Base-by-base conservation (phyloP, 2,113 vertebrate species). In the Trinectes maculatus region DNA sequence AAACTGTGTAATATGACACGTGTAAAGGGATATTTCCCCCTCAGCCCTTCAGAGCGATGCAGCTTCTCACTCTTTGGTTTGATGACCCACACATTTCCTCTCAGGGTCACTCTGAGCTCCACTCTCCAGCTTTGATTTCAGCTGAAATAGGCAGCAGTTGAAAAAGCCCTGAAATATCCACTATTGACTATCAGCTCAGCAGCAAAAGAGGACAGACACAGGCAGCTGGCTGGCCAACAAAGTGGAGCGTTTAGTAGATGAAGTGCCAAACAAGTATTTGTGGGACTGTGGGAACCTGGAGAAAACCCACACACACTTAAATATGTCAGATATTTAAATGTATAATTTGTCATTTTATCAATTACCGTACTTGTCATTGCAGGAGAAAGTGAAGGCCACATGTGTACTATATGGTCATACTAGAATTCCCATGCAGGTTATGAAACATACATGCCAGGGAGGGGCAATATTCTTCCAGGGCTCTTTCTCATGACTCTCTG, bases 1-100 rank as follows among this genome's bases (percentile, higher is more conserved):
- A 11, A 28, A 52, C 8, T 52, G 28, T 18, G 25, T 28, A 31
- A 29, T 13, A 31, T 33, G 18, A 21, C 21, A 34, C 12, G n/a
- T 33, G 49, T 31, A 31, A 29, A 33, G n/a, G 9, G 19, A 10
- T 29, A 52, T n/a, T 33, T 33, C 16, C 46, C 19, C 28, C 18
- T 33, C 11, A 8, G 51, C 18, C 22, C 31, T 22, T 6, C 28
- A 29, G 47, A 49, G 47, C n/a, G 19, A 22, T 22, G 3, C 49
- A 13, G n/a, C 5, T 52, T 29, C 26, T 51, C 28, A 52, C 49
- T 51, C 15, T n/a, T n/a, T 10, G 47, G 26, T 51, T 51, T 51
- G n/a, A 51, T 19, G 49, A 26, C 48, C 48, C 26, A 31, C 2
- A 29, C 26, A 9, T 43, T 43, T 43, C 19, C 21, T 21, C 18